A percentile compares a stretch with the other conserved stretches of the same genome.
phyloP scores from a whole-genome alignment of 2,888 invertebrate species.

The Acleris sparsana region DNA sequence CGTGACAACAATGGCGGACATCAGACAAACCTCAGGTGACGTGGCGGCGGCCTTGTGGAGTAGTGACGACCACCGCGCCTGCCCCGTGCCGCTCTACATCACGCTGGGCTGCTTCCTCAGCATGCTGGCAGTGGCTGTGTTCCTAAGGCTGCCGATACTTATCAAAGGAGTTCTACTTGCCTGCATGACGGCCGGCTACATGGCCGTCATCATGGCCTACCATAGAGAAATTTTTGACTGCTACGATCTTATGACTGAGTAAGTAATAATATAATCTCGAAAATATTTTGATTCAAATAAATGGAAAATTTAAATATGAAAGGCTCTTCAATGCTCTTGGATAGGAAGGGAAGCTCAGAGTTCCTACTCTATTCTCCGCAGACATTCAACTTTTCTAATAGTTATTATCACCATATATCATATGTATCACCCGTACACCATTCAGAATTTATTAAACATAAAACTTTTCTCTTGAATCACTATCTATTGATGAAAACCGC shows the following conservation, averaged over 20 bases:
- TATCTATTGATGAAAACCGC: no score
- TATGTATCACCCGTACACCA: no score
- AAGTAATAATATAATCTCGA: slow-evolving; percentile 56
- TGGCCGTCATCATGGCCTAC: slow-evolving; percentile 91
- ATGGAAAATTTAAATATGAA: no score
- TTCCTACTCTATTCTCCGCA: no score
- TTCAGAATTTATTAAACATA: no score
- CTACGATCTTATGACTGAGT: slow-evolving; percentile 91
- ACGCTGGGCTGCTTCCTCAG: slow-evolving; percentile 93
- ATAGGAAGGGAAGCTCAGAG: no score
- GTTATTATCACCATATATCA: no score
- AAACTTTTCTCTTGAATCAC: no score
- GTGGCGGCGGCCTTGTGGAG: slow-evolving; percentile 69
- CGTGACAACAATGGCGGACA: slow-evolving; percentile 78
- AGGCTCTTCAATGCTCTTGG: no score
- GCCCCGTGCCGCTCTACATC: slow-evolving; percentile 94
- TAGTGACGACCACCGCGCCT: slow-evolving; percentile 88
- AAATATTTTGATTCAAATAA: no score
- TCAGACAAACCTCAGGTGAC: slow-evolving; percentile 64
- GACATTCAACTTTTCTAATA: no score
- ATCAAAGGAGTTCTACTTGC: slow-evolving; percentile 90
- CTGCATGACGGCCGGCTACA: slow-evolving; percentile 91
- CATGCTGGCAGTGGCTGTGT: slow-evolving; percentile 92
- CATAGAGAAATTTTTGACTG: slow-evolving; percentile 91
- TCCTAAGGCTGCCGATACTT: slow-evolving; percentile 91